Evolutionary conservation across 2,797 vertebrate genomes (phyloP).

Genomic region (Phataginus tricuspis): DNA sequence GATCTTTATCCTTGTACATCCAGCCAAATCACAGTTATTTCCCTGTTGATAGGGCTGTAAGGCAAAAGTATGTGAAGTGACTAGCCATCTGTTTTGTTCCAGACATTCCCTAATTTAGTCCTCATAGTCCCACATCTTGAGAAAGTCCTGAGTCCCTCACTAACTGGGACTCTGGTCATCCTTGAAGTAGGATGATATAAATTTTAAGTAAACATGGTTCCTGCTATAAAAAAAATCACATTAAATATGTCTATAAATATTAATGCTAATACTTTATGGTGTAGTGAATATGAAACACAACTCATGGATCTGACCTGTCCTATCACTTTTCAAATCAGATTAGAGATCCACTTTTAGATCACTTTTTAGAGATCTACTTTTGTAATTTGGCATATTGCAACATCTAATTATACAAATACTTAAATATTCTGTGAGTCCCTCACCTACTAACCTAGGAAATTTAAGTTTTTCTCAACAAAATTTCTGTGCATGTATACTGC

Average conservation of each 20-base stretch:
- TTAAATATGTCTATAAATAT: slow-evolving; percentile 16
- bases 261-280: background rate
- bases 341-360: background rate
- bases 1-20: background rate
- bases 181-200: background rate
- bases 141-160: background rate
- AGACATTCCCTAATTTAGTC: background rate
- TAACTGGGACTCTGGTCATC: background rate
- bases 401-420: background rate
- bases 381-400: background rate
- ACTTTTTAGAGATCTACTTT: background rate
- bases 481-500: background rate
- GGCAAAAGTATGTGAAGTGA: background rate
- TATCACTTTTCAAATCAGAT: background rate
- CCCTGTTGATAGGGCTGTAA: background rate
- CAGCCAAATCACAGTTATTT: background rate
- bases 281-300: background rate
- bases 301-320: background rate
- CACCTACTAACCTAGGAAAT: background rate
- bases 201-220: background rate
- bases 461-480: slow-evolving; percentile 4
- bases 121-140: background rate
- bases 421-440: background rate
- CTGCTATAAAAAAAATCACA: background rate
- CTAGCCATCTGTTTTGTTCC: background rate